These are phyloP conservation scores for Latheticus oryzae DNA, from an alignment of 2,888 invertebrate species.

Conservation along the genomic window DNA sequence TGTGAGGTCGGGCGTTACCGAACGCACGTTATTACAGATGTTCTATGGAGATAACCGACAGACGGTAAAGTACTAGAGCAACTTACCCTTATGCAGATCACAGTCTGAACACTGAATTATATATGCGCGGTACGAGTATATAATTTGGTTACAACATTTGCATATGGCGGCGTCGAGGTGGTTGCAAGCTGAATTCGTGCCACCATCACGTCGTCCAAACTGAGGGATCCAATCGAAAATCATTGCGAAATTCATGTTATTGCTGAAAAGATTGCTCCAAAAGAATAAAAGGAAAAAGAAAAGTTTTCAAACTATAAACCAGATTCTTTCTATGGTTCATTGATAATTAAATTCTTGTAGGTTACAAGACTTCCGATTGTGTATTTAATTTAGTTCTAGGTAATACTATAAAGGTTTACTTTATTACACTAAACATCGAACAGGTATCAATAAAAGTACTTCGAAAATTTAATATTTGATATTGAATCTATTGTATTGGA, in stretches of 20 bases:
- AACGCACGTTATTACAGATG: conserved; percentile 55
- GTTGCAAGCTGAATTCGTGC: conserved; percentile 49
- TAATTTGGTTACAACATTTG: conserved; percentile 66
- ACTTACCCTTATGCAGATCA: conserved; percentile 38
- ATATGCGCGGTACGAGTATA: conserved; percentile 64
- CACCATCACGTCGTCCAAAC: conserved; percentile 20
- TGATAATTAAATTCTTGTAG: too few species aligned
- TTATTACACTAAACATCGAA: too few species aligned
- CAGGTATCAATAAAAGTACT: too few species aligned
- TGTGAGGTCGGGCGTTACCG: conserved; percentile 43
- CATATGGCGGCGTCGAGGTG: conserved; percentile 65
- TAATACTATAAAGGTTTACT: too few species aligned
- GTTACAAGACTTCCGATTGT: too few species aligned
- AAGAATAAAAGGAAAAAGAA: too few species aligned
- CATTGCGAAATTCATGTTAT: neutral
- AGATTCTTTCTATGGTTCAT: too few species aligned
- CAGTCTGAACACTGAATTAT: conserved; percentile 57
- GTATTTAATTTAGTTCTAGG: too few species aligned
- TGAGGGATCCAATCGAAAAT: conserved; percentile 21
- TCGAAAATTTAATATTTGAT: too few species aligned
- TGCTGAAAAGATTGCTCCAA: neutral
- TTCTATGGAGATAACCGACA: conserved; percentile 51
- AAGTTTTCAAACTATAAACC: too few species aligned
- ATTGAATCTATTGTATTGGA: too few species aligned
- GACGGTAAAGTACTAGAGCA: conserved; percentile 26